These are phyloP conservation scores for Bombus pyrosoma DNA, from an alignment of 1,140 invertebrate genomes.

Conservation along the genomic window DNA sequence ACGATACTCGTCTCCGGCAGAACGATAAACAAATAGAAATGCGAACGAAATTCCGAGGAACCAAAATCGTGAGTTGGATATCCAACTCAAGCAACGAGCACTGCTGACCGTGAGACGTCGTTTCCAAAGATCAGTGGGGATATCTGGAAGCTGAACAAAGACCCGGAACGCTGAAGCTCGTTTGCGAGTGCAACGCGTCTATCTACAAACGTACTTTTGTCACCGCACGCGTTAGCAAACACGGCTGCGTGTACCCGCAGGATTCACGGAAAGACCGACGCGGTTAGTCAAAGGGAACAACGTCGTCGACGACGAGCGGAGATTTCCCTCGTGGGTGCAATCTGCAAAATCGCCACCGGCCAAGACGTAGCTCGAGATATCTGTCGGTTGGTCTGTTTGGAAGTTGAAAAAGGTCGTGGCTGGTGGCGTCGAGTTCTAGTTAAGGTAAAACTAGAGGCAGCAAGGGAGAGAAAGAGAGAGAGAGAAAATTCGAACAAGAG, in stretches of 20 bases:
- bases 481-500: background rate
- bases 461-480: background rate
- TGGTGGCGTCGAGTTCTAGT: no score
- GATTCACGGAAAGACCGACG: background rate
- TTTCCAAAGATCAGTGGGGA: no score
- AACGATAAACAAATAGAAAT: no score
- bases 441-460: background rate
- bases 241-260: background rate
- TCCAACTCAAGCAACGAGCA: no score
- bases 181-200: no score
- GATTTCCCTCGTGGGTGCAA: slow-evolving; percentile 72
- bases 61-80: no score
- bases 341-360: slow-evolving; percentile 63
- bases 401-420: slow-evolving; percentile 9
- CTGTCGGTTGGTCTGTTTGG: slow-evolving; percentile 20
- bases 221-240: background rate
- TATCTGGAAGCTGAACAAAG: no score
- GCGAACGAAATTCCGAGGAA: no score
- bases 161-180: no score
- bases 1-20: no score
- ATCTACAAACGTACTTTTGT: no score
- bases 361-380: background rate
- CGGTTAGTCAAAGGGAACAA: slow-evolving; percentile 42
- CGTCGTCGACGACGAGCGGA: slow-evolving; percentile 47
- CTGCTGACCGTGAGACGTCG: no score